Evolutionary conservation across 2,888 invertebrate genomes (phyloP).

Genomic region (Pollenia angustigena): DNA sequence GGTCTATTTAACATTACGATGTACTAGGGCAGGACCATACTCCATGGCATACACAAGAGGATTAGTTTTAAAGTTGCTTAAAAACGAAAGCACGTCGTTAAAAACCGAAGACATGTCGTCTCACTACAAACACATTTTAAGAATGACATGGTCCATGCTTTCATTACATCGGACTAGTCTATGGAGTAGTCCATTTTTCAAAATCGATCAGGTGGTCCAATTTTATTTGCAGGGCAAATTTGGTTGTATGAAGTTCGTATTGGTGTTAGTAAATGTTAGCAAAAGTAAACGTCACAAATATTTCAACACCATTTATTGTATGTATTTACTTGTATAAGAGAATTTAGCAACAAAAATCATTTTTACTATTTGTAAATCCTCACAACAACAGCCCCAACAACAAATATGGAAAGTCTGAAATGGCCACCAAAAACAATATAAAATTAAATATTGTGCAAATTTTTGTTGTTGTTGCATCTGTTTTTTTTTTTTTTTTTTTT

Average conservation of each 20-base stretch:
- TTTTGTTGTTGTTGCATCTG: conserved; percentile 7
- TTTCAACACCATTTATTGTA: conserved; percentile 62
- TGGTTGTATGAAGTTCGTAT: not conserved
- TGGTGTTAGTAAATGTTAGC: not conserved
- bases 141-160: no score
- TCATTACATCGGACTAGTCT: no score
- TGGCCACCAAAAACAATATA: conserved; percentile 76
- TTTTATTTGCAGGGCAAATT: no score
- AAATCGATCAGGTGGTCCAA: no score
- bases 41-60: no score
- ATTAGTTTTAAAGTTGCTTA: no score
- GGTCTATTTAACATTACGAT: no score
- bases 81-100: no score
- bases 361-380: conserved; percentile 42
- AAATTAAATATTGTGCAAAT: conserved; percentile 82
- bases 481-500: conserved; percentile 46
- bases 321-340: not conserved
- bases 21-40: no score
- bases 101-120: no score
- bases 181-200: no score
- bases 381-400: conserved; percentile 23
- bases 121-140: no score
- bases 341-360: conserved; percentile 53
- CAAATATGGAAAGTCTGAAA: conserved; percentile 53
- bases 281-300: conserved; percentile 58